Evolutionary conservation across 1,140 invertebrate genomes (phyloP), one percentile per base, ranked within the genome.

Genomic region (Hesperophylax magnus): DNA sequence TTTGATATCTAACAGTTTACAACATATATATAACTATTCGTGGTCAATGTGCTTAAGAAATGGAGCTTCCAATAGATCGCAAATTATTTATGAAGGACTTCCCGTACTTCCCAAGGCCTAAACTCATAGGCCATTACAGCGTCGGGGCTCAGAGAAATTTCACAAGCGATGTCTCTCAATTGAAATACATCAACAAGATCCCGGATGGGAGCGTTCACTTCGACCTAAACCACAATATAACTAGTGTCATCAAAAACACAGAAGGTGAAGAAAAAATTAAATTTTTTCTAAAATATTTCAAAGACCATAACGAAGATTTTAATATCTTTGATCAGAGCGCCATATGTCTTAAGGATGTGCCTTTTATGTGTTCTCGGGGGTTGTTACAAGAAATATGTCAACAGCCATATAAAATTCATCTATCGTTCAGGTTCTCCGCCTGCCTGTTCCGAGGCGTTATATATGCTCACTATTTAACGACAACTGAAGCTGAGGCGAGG

Each of bases 381-480:
- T n/a, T 95, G 15, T 85, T 97, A 60, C 94, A 92, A 5, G 91
- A 89, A 79, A 85, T 97, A 1, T 90, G 95, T 80, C 90, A 90
- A 79, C 92, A 94, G 1, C 94, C 94, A 17, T 96, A 93, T 87
- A 93, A 95, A 80, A 88, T 90, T 20, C 85, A 84, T 71, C 91
- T 93, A 8, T 90, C 90, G 1, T 95, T 94, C 92, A 91, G 74
- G 92, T 96, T 75, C 91, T 93, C 79, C 74, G 94, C 93, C 1
- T 91, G 91, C 6, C n/a, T n/a, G n/a, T n/a, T n/a, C n/a, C n/a
- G n/a, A n/a, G n/a, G n/a, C n/a, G n/a, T n/a, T n/a, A n/a, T 95
- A 76, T 97, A 95, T 86, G 85, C 97, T 80, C 94, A 92, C 87
- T 91, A 91, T 20, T 91, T 91, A 87, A 91, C 94, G 7, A 94